Conservation (phyloP, 2,797 vertebrate species). For the Xerus rutilus region DNA sequence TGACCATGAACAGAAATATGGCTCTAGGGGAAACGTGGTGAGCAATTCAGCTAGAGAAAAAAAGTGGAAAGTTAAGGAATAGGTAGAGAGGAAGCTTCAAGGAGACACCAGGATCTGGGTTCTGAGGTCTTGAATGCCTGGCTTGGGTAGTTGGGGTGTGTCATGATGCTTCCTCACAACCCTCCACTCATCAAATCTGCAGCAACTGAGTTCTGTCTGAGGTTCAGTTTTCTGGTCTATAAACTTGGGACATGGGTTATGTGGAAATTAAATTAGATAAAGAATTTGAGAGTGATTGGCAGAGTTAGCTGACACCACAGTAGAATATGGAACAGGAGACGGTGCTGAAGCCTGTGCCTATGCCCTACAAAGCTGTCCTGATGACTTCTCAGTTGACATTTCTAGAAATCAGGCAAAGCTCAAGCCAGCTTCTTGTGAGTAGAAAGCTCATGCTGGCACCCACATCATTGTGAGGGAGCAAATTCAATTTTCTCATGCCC, state of each 20-base stretch:
- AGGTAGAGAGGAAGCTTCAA: neutral
- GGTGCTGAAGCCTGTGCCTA: neutral
- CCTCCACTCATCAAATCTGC: neutral
- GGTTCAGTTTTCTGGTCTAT: slow-evolving; percentile 31
- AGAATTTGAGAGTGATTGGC: slow-evolving; percentile 33
- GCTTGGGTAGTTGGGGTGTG: neutral
- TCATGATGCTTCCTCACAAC: slow-evolving; percentile 20
- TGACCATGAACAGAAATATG: neutral
- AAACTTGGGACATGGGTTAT: neutral
- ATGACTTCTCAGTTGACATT: slow-evolving; percentile 5
- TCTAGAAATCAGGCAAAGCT: slow-evolving; percentile 27
- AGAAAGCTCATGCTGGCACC: slow-evolving; percentile 18
- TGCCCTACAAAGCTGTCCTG: neutral
- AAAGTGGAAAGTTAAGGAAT: neutral
- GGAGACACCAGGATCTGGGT: neutral
- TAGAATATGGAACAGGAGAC: neutral
- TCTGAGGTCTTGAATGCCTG: neutral
- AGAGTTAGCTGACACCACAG: neutral
- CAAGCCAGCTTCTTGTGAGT: slow-evolving; percentile 5
- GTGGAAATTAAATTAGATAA: slow-evolving; percentile 35
- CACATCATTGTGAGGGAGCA: slow-evolving; percentile 1
- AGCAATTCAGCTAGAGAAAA: neutral
- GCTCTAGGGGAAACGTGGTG: neutral
- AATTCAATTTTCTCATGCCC: slow-evolving; percentile 60
- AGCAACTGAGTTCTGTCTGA: neutral